These are phyloP conservation scores for Pseudococcus viburni DNA, from an alignment of 2,888 invertebrate genomes.

Conservation along the genomic window DNA sequence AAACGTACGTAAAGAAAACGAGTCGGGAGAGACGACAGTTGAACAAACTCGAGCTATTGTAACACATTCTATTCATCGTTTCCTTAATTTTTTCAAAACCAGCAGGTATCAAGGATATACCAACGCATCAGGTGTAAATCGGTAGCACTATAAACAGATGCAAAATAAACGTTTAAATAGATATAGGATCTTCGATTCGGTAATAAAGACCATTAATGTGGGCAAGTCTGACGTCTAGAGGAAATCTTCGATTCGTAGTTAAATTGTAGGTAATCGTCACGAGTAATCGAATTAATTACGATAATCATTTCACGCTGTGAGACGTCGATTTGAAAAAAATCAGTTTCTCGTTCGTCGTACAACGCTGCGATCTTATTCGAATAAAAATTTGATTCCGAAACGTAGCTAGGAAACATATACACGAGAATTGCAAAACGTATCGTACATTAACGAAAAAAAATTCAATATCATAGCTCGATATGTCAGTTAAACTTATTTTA, in stretches of 20 bases:
- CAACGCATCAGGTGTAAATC: neutral
- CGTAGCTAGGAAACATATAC: neutral
- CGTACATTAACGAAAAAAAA: neutral
- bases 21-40: neutral
- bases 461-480: conserved; percentile 2
- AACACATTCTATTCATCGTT: conserved; percentile 1
- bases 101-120: neutral
- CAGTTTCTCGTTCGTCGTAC: too few relatives aligned
- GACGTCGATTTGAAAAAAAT: neutral
- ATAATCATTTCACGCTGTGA: conserved; percentile 14
- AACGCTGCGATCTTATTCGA: neutral
- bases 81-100: neutral
- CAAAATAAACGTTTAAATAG: conserved; percentile 16
- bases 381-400: neutral
- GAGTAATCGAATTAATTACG: conserved; percentile 32
- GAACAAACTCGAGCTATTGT: conserved; percentile 8
- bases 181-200: neutral
- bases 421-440: neutral
- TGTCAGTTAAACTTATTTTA: conserved; percentile 51
- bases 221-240: neutral
- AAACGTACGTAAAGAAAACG: neutral
- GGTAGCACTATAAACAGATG: conserved; percentile 11
- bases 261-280: conserved; percentile 21
- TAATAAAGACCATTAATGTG: neutral
- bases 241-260: neutral